Evolutionary conservation across 1,140 invertebrate genomes (phyloP), one percentile per base, ranked within the genome.

Genomic region (Drosophila repleta): DNA sequence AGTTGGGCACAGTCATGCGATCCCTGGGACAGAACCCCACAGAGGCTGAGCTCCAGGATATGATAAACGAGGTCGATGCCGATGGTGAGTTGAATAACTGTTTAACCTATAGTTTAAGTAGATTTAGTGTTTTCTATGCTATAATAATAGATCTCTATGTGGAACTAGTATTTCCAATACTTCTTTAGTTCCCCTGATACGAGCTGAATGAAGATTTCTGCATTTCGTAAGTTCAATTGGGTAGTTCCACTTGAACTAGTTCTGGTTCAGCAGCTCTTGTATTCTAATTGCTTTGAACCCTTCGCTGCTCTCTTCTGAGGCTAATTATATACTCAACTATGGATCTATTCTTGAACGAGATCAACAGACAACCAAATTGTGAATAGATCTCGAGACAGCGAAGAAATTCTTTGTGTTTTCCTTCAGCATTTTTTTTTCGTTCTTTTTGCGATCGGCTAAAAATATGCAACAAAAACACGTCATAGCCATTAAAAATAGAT

Each of bases 41-140:
- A 90, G 99, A 99, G 93, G 98, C 98, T 46, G 99, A 99, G 93
- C 95, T 99, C 41, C 98, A 99, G 93, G 98, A 99, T 93, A 99
- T 99, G 98, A 99, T 99, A 93, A 99, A 99, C 93, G 98, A 99
- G 95, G 98, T 99, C 68, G 99, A 99, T 94, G 98, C 98, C 90
- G 99, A 99, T 93, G 98, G 99, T 99, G 93, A 93, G 95, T 85
- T 15, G 0, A 3, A n/a, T n/a, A 37, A 4, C 29, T 32, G 8
- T 32, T 13, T 11, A 43, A 17, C n/a, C n/a, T n/a, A n/a, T n/a
- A n/a, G n/a, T n/a, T n/a, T n/a, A n/a, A n/a, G n/a, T n/a, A n/a
- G n/a, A n/a, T n/a, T n/a, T n/a, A n/a, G n/a, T n/a, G n/a, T n/a
- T n/a, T n/a, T n/a, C n/a, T 24, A 24, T 2, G 24, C 24, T 3